Base-by-base conservation (phyloP, 1,140 invertebrate genomes). In the Ceratoteleas bidentatus region DNA sequence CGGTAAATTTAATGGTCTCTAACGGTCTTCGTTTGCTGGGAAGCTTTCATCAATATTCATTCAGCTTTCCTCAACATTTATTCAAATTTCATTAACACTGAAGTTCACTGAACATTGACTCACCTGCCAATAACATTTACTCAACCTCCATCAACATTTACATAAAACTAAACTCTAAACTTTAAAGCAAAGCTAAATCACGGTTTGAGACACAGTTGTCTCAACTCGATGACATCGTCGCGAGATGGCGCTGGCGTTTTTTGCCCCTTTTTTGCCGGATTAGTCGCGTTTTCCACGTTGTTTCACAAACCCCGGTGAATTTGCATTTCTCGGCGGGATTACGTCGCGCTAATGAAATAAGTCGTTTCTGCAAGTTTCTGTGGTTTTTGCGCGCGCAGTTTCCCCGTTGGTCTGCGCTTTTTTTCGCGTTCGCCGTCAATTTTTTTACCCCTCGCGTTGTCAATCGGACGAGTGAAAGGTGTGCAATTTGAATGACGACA, bases 391-490 rank as follows among this genome's bases (percentile, higher is more conserved):
- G 54, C 24, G 54, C 6, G 53, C 43, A 40, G 43, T 69, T 54
- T 72, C 40, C 13, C 45, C 10, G 45, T 24, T 24, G 24, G 24
- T 24, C 24, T 24, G 1, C 1, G 24, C 24, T 24, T 24, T 24
- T 24, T 24, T 4, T 24, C 24, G 24, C 24, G 24, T 24, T 24
- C 24, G 24, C 4, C 24, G 24, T 24, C 24, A 24, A 1, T 70
- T 74, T 69, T 70, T 75, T 60, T 45, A 14, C 58, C 52, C 40
- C 32, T 38, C 49, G 58, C 58, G 49, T 72, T 73, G 73, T 77
- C 73, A 66, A 82, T 82, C 73, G 74, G 15, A 49, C 38, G 36
- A 64, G 80, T 82, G 80, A 82, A 82, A 82, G 80, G 72, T 69
- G 24, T 81, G 52, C 70, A 72, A 70, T 69, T 72, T 72, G 47